These are phyloP conservation scores for Habroteleia sp. DNA, from an alignment of 2,888 invertebrate species.

Conservation along the genomic window DNA sequence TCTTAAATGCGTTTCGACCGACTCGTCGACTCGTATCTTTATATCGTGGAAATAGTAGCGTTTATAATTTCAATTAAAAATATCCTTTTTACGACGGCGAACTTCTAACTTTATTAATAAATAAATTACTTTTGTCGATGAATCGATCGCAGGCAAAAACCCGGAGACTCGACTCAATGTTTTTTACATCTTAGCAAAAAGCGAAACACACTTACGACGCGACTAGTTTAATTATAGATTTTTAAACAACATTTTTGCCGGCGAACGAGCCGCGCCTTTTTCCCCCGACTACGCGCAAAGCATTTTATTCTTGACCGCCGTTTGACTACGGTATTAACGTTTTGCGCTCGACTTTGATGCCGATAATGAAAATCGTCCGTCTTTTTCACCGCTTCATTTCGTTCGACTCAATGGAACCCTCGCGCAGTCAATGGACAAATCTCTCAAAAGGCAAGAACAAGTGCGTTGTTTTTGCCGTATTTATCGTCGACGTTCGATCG, in stretches of 20 bases:
- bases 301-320: conserved; percentile 17
- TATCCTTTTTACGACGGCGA: conserved; percentile 45
- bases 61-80: conserved; percentile 59
- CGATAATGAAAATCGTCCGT: not conserved
- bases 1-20: conserved; percentile 24
- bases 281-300: not conserved
- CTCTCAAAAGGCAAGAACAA: not conserved
- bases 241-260: conserved; percentile 44
- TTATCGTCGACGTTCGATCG: no score
- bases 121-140: conserved; percentile 51
- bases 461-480: not conserved
- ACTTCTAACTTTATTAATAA: conserved; percentile 52
- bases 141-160: conserved; percentile 42
- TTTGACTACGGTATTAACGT: conserved; percentile 28
- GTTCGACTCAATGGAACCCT: conserved; percentile 20
- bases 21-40: conserved; percentile 24
- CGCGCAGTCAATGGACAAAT: conserved; percentile 5
- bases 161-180: conserved; percentile 2
- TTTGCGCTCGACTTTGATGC: conserved; percentile 8
- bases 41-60: conserved; percentile 31
- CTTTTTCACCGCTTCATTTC: conserved; percentile 11
- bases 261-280: not conserved
- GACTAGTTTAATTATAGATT: conserved; percentile 42
- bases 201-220: conserved; percentile 22
- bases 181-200: conserved; percentile 36